phyloP scores from a whole-genome alignment of 2,113 vertebrate species.

The Eonycteris spelaea region DNA sequence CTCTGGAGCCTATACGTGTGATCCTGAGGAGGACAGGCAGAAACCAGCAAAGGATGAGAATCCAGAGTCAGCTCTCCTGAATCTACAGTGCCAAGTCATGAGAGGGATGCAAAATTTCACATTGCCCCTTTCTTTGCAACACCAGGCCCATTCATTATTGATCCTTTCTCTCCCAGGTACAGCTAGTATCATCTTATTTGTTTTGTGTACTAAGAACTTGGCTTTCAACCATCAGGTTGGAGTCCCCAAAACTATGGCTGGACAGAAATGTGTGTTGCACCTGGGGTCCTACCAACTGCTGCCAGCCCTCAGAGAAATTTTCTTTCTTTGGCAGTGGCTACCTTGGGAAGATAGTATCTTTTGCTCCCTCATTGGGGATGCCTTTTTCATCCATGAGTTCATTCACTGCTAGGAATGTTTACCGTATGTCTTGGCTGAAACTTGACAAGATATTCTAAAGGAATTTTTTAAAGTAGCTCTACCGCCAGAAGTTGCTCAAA shows the following conservation, averaged over 20 bases:
- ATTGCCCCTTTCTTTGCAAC: not conserved
- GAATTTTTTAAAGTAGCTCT: too few species aligned
- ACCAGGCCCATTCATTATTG: not conserved
- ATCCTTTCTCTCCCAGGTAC: not conserved
- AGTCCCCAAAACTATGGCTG: not conserved
- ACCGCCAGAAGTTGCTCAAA: too few species aligned
- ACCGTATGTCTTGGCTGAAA: not conserved
- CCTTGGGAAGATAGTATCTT: not conserved
- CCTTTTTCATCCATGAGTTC: not conserved
- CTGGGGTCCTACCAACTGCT: not conserved
- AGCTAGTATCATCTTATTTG: not conserved
- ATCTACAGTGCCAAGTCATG: not conserved
- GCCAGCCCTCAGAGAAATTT: not conserved
- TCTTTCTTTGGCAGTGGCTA: not conserved
- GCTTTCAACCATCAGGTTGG: not conserved
- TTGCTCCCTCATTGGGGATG: not conserved
- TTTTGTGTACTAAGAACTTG: not conserved
- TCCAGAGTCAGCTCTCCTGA: not conserved
- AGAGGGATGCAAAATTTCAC: not conserved
- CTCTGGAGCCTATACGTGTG: not conserved
- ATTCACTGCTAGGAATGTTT: not conserved
- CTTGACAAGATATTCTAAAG: not conserved
- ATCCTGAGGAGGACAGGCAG: not conserved
- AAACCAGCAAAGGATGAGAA: not conserved
- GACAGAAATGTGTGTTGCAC: not conserved